Evolutionary conservation across 2,113 vertebrate genomes (phyloP), one percentile per base, ranked within the genome.

Genomic region (Campylomormyrus tamandua): DNA sequence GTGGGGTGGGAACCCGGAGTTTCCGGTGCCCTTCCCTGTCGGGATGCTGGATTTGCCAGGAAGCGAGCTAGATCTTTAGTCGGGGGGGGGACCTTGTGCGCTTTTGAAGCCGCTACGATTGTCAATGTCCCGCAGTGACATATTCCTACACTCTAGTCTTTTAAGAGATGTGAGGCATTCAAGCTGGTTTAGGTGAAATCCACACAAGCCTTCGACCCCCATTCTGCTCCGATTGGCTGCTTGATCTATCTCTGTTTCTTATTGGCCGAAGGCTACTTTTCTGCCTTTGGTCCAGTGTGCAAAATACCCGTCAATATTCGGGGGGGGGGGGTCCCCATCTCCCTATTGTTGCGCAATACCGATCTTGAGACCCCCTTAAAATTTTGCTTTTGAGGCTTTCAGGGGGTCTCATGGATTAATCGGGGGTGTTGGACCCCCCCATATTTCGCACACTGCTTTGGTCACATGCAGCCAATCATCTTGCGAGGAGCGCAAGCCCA

Each of bases 1-100:
- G n/a, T 45, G 88, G 17, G 52, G 7, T 42, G 50, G 48, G 49
- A 89, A 27, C 49, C 24, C 31, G 0, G 88, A 56, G 48, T 66
- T 89, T 62, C n/a, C 13, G 45, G 21, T 46, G 58, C 17, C 58
- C 87, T 31, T 46, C 62, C n/a, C 46, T 35, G 9, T 48, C 15
- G 48, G 50, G 53, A 39, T 13, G 86, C 52, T 56, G 31, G 86
- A 24, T 87, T 87, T 87, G 86, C 52, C 86, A 58, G 52, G 86
- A 58, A 87, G 31, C 5, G 11, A 58, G 50, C n/a, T 13, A 42
- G 31, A 58, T 56, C 3, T 27, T 19, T 35, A 50, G 49, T 21
- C 11, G 1, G 49, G 84, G 15, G 58, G 42, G 42, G 39, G 39
- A 3, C 10, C 31, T 10, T 31, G 5, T 49, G 46, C 1, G 27